Evolutionary conservation across 2,797 vertebrate species (phyloP), one percentile per base, ranked within the genome.

Genomic region (Pteropus rufus): DNA sequence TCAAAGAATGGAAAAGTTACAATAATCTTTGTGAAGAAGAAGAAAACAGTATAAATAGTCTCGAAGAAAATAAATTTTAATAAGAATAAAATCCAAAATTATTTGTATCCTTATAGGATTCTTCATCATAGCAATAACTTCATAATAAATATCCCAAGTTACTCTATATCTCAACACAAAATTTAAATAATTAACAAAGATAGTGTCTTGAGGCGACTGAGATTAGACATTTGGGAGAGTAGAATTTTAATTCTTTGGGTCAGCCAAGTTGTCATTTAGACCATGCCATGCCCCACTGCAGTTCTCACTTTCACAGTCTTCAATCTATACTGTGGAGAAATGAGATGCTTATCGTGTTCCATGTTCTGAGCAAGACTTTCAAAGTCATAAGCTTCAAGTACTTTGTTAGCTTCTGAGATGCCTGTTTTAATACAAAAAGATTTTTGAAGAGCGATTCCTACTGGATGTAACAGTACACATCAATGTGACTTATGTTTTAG

Each of bases 401-500:
- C 9, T 62, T 65, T 54, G 18, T 60, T 67, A 70, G 14, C 23
- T 31, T 86, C 49, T 69, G 58, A 54, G 3, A 3, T 29, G 4
- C 44, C 36, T 90, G 4, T 56, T 69, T 46, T 76, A 82, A 58
- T 41, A 41, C 16, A 34, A 64, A 36, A 75, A 49, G 15, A 7
- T 26, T 46, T n/a, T 15, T 44, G 23, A 88, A 54, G 29, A 49
- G 41, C 36, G 4, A 31, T 44, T 76, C 23, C 52, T 54, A 14
- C 31, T 67, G 10, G 67, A 58, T 56, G 31, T 75, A 67, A 75
- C n/a, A 76, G 18, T 69, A n/a, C 10, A 67, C 49, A 67, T 58
- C 18, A 10, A 2, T 75, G 23, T 26, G 21, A 60, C 62, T 88
- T 97, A 56, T 77, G 46, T 98, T 98, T 98, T 95, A 98, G 6